Base-by-base conservation (phyloP, 2,113 vertebrate species). In the Alces alces region DNA sequence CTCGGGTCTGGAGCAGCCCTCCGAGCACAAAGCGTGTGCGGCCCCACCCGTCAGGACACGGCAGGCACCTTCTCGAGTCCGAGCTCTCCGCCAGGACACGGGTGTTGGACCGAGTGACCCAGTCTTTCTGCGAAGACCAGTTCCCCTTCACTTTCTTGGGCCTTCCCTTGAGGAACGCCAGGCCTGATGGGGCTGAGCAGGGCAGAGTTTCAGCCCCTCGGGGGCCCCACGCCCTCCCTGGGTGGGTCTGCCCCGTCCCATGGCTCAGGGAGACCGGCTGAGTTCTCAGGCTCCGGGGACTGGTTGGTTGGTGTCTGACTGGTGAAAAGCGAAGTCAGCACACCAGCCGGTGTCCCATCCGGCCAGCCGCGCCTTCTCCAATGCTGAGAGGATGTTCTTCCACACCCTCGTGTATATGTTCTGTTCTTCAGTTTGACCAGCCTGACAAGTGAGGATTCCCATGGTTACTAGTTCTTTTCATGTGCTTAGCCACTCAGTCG, bases 281-380 rank as follows among this genome's bases (percentile, higher is more conserved):
- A 6, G 55, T 7, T 50, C 80, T 57, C 1, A 30, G 45, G 28
- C 36, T 66, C 16, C 4, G 0, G 0, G 23, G 27, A 3, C 8
- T 19, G 6, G 54, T 28, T 66, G 25, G 5, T 28, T 57, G 15
- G 60, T 13, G 19, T 61, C 52, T 66, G 16, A 11, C n/a, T 19
- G 25, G 39, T 33, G 17, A 47, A 33, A 33, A 58, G 12, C 43
- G 52, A 27, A 21, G 16, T 25, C 57, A 39, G 16, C 54, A 11
- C 47, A 14, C 14, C 3, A 36, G 8, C 5, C 52, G 16, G 2
- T 2, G 15, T 57, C 12, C 6, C 0, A 0, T 8, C 16, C 39
- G 6, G 2, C 30, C 13, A 19, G 10, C 4, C 1, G 0, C 0
- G 4, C 28, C n/a, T 28, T 25, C 55, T 39, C 25, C 5, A 3